Evolutionary conservation across 2,888 invertebrate species (phyloP).

Genomic region (Aleiodes leptofemur): DNA sequence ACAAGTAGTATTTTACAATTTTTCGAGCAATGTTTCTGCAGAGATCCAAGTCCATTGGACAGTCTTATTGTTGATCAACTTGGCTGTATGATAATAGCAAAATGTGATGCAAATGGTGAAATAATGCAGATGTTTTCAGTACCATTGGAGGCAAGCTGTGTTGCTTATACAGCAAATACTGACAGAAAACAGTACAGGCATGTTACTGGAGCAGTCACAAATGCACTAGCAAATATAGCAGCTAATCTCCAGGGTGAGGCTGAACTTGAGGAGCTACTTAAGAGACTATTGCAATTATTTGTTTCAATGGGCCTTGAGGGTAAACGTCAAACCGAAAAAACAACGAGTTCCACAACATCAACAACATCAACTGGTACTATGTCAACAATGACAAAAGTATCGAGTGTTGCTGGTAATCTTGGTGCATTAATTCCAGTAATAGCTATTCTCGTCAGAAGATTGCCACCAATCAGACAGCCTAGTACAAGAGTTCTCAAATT

Average conservation of each 20-base stretch:
- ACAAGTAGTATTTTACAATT: slow-evolving; percentile 97
- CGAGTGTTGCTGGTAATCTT: slow-evolving; percentile 96
- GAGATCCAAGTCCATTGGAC: slow-evolving; percentile 94
- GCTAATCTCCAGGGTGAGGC: slow-evolving; percentile 93
- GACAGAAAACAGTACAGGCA: slow-evolving; percentile 80
- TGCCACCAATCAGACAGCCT: slow-evolving; percentile 94
- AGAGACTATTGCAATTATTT: slow-evolving; percentile 94
- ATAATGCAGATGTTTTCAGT: slow-evolving; percentile 99
- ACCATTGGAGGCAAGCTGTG: slow-evolving; percentile 92
- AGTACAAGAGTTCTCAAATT: slow-evolving; percentile 94
- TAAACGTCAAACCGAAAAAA: slow-evolving; percentile 95
- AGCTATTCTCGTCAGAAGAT: slow-evolving; percentile 89
- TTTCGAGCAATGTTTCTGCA: slow-evolving; percentile 96
- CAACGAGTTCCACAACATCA: slow-evolving; percentile 79
- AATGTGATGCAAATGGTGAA: slow-evolving; percentile 90
- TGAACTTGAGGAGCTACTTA: slow-evolving; percentile 89
- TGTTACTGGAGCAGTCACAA: slow-evolving; percentile 96
- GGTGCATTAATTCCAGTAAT: slow-evolving; percentile 99
- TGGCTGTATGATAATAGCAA: slow-evolving; percentile 98
- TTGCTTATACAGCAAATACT: slow-evolving; percentile 80
- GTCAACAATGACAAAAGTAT: slow-evolving; percentile 80
- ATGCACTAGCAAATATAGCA: slow-evolving; percentile 97
- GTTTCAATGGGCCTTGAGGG: slow-evolving; percentile 98
- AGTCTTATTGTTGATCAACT: slow-evolving; percentile 97
- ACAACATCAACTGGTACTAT: slow-evolving; percentile 42